Conservation (phyloP, 2,888 invertebrate species). For the Dusona sp. region DNA sequence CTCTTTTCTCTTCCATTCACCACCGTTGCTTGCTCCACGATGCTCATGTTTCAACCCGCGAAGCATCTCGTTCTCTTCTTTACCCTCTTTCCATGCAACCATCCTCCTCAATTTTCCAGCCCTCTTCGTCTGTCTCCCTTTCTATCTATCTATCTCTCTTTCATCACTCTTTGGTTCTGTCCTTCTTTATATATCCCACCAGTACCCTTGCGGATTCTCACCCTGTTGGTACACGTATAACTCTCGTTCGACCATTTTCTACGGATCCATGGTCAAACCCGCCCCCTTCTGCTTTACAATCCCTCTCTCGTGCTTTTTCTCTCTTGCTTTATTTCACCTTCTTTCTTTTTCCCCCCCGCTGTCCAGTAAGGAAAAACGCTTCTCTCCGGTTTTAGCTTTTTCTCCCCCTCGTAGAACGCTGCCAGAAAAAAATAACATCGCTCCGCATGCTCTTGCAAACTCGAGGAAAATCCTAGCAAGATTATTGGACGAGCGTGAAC, state of each 20-base stretch:
- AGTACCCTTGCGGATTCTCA: conserved; percentile 54
- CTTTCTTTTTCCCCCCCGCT: conserved; percentile 69
- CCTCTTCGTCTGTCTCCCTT: conserved; percentile 66
- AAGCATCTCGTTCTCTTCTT: conserved; percentile 72
- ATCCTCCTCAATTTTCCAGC: conserved; percentile 70
- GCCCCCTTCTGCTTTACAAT: conserved; percentile 63
- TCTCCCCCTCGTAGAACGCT: conserved; percentile 68
- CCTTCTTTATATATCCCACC: conserved; percentile 53
- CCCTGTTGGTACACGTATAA: conserved; percentile 62
- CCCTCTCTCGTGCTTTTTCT: conserved; percentile 48
- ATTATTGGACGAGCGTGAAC: conserved; percentile 65
- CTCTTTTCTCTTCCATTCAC: conserved; percentile 39
- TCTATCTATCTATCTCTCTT: conserved; percentile 54
- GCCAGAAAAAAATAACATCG: conserved; percentile 1
- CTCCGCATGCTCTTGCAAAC: conserved; percentile 37
- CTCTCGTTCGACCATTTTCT: conserved; percentile 70
- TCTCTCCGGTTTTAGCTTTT: conserved; percentile 72
- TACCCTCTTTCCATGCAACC: conserved; percentile 78
- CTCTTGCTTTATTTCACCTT: conserved; percentile 46
- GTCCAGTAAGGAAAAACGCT: conserved; percentile 58
- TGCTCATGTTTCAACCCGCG: conserved; percentile 52
- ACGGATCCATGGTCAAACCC: conserved; percentile 73
- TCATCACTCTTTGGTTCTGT: conserved; percentile 41
- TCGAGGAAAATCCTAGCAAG: conserved; percentile 57
- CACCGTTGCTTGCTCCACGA: conserved; percentile 52